These are phyloP conservation scores for Smittia sp. DNA, from an alignment of 2,888 invertebrate genomes.

Conservation along the genomic window DNA sequence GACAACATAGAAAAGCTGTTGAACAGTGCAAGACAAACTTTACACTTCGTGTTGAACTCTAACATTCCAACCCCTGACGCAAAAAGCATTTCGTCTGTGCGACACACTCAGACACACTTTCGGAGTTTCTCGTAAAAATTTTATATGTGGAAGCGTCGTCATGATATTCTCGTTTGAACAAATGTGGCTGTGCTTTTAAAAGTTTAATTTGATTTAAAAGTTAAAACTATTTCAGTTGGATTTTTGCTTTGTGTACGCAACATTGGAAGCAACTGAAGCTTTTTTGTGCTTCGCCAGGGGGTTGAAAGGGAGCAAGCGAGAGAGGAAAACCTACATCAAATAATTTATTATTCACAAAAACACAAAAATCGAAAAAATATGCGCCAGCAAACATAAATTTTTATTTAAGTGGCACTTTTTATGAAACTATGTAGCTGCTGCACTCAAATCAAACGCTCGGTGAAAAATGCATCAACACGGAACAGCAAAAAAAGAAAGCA, in stretches of 20 bases:
- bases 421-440: constrained; percentile 20
- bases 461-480: constrained; percentile 20
- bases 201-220: constrained; percentile 40
- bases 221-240: constrained; percentile 19
- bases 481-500: constrained; percentile 17
- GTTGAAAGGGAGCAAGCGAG: background rate
- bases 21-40: too few species aligned
- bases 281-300: background rate
- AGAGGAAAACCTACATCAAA: constrained; percentile 10
- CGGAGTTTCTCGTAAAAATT: background rate
- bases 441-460: constrained; percentile 10
- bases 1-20: too few species aligned
- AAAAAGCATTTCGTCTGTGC: background rate
- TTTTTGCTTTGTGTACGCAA: background rate
- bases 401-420: constrained; percentile 32
- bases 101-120: background rate
- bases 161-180: background rate
- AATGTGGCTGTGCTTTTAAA: constrained; percentile 32
- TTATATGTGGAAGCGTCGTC: background rate
- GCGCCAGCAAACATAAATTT: constrained; percentile 23
- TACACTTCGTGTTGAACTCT: too few species aligned
- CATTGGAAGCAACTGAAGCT: background rate
- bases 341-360: constrained; percentile 27
- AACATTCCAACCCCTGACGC: background rate
- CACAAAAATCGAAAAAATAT: background rate